Percentiles rank a stretch among this genome's conserved stretches.
Conservation (phyloP, 2,113 vertebrate species). For the Osmerus eperlanus region DNA sequence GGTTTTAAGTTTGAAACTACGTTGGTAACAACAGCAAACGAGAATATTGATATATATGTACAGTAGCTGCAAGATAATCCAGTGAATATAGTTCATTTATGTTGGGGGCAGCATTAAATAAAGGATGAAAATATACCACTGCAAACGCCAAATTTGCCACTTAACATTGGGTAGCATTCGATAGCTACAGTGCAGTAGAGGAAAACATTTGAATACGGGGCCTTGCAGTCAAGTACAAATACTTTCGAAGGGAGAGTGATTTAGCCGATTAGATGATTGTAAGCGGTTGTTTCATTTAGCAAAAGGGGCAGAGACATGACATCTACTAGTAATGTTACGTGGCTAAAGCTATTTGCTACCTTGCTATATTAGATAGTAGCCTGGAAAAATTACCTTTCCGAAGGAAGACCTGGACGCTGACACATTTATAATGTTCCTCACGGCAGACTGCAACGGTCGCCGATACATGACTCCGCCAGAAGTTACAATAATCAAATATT, state of each 20-base stretch:
- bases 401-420: conserved; percentile 39
- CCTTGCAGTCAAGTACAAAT: no score
- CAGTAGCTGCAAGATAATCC: no score
- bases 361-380: background rate
- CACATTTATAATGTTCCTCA: conserved; percentile 36
- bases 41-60: no score
- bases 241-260: background rate
- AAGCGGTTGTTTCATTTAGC: background rate
- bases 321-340: background rate
- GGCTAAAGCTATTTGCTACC: conserved; percentile 18
- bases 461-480: conserved; percentile 66
- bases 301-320: background rate
- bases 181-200: no score
- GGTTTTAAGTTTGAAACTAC: no score
- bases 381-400: conserved; percentile 58
- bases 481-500: conserved; percentile 6
- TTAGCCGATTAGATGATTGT: background rate
- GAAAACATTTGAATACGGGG: background rate
- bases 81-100: no score
- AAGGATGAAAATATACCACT: no score
- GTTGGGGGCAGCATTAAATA: no score
- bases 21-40: no score
- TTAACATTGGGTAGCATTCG: no score
- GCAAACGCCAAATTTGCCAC: no score
- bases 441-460: conserved; percentile 64